Percentiles rank a stretch among this genome's conserved stretches.
phyloP scores from a whole-genome alignment of 2,113 vertebrate species.

The Oryzias celebensis region DNA sequence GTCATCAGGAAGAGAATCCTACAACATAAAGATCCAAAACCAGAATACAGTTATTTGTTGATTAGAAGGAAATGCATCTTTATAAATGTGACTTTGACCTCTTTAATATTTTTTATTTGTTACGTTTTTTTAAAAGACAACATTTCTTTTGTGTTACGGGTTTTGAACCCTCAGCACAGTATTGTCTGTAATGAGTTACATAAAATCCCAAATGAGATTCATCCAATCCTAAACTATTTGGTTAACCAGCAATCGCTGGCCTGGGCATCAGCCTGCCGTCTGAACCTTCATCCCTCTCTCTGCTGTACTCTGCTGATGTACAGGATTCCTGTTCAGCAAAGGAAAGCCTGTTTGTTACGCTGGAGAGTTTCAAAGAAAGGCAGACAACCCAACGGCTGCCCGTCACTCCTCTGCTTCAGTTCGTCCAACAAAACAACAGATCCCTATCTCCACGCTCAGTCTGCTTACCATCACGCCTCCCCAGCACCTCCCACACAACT shows the following conservation, averaged over 20 bases:
- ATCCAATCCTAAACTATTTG: conserved; percentile 37
- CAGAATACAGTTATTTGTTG: too few species aligned
- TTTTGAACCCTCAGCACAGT: not conserved
- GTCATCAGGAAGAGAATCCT: too few species aligned
- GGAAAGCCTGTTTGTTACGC: conserved; percentile 80
- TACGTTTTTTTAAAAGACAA: not conserved
- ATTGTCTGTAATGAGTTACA: too few species aligned
- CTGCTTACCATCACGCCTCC: conserved; percentile 23
- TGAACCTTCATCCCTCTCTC: conserved; percentile 58
- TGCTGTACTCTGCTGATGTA: conserved; percentile 77
- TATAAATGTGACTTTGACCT: not conserved
- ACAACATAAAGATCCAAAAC: too few species aligned
- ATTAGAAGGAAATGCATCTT: not conserved
- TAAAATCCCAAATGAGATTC: conserved; percentile 17
- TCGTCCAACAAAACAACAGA: conserved; percentile 69
- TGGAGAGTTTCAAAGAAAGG: conserved; percentile 78
- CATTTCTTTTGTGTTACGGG: not conserved
- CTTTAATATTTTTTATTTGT: too few species aligned
- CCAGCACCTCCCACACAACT: conserved; percentile 24
- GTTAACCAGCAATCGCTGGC: conserved; percentile 58
- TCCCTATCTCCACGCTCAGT: conserved; percentile 62
- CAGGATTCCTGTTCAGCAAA: conserved; percentile 75
- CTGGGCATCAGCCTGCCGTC: conserved; percentile 31
- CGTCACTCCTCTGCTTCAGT: conserved; percentile 50
- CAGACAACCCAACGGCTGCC: conserved; percentile 43